Evolutionary conservation across 2,797 vertebrate genomes (phyloP).

Genomic region (Channa striata): DNA sequence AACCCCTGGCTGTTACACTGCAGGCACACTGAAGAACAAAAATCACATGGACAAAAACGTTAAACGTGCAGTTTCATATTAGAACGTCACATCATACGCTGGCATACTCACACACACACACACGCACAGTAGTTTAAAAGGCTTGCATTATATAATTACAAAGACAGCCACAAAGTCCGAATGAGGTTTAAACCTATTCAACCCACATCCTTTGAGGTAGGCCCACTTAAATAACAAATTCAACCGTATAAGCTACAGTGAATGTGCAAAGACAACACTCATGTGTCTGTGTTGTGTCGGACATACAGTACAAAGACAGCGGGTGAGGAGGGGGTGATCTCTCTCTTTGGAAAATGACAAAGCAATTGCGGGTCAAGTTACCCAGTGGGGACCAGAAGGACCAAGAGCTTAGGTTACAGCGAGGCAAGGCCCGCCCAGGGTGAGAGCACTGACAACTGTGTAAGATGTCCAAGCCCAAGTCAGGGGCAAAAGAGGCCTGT

Average conservation of each 20-base stretch:
- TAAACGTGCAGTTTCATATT: neutral
- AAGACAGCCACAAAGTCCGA: constrained; percentile 39
- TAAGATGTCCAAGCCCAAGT: constrained; percentile 34
- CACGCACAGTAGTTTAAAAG: constrained; percentile 50
- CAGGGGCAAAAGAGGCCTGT: constrained; percentile 37
- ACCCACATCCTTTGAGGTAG: constrained; percentile 42
- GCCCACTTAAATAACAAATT: constrained; percentile 40
- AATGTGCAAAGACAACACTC: constrained; percentile 45
- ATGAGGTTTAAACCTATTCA: constrained; percentile 43
- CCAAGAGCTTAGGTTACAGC: constrained; percentile 75
- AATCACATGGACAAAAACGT: constrained; percentile 28
- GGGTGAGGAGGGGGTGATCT: constrained; percentile 68
- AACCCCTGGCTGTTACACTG: constrained; percentile 41
- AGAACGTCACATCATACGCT: constrained; percentile 26
- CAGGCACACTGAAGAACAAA: constrained; percentile 14
- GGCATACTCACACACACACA: constrained; percentile 32
- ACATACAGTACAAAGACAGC: constrained; percentile 67
- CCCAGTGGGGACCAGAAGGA: constrained; percentile 72
- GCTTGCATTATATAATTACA: constrained; percentile 54
- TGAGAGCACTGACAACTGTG: constrained; percentile 56
- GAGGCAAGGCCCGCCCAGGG: constrained; percentile 59
- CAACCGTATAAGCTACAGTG: constrained; percentile 35
- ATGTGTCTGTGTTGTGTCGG: constrained; percentile 55
- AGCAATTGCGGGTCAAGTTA: constrained; percentile 79
- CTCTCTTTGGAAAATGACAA: constrained; percentile 77